Base-by-base conservation (phyloP, 2,888 invertebrate species). In the Tipula confusa region DNA sequence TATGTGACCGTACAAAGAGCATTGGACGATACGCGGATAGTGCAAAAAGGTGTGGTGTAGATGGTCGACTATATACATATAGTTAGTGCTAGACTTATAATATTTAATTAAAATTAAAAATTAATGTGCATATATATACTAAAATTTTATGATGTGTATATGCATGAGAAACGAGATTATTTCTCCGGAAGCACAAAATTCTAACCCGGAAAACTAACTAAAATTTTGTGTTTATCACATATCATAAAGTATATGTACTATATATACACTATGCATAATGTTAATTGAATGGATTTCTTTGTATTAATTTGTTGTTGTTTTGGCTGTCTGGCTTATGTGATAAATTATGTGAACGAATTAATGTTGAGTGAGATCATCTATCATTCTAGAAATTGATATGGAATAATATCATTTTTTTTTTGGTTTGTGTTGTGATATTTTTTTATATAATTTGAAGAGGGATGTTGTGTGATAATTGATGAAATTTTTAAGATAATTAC, bases 331-430 rank as follows among this genome's bases (percentile, higher is more conserved):
- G 24, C 64, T 64, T 64, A 64, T 64, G 64, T 64, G 64, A 64
- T 64, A 64, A 64, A 64, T 64, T 64, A 64, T 64, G 24, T 64
- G 64, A 64, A 64, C 64, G 64, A 64, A 64, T 64, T 64, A 24
- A 64, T 64, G 64, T 64, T 64, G 64, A 64, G 64, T 64, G 64
- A 64, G 64, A 64, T 64, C 64, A 64, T 64, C 64, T 64, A 64
- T 64, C 24, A 64, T 64, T 18, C 24, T 64, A 64, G 64, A 64
- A 64, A 64, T 64, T 64, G 64, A 64, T 64, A 64, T 64, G 64
- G 24, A 43, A n/a, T 43, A 9, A 6, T 9, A 24, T 64, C 0
- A 24, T 24, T 64, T 18, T 64, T 6, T 64, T 64, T 64, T 64
- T 18, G 24, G 64, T 4, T 9, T 6, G 11, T 33, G 11, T 1